Evolutionary conservation across 2,888 invertebrate species (phyloP).

Genomic region (Parnassius smintheus): DNA sequence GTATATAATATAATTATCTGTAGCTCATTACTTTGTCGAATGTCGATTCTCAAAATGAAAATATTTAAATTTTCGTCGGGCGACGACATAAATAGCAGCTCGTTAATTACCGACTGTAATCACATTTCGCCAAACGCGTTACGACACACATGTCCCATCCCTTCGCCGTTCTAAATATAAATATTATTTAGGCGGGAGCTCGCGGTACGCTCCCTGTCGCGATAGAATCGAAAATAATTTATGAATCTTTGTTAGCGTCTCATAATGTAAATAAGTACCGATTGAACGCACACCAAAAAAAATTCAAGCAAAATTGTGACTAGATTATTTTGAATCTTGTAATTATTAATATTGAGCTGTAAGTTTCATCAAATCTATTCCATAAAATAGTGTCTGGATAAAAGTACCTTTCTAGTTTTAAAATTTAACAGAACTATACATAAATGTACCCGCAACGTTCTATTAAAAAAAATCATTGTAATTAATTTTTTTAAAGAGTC

Average conservation of each 20-base stretch:
- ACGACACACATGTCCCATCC: conserved; percentile 80
- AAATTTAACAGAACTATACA: no score
- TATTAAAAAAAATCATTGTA: no score
- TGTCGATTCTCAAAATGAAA: conserved; percentile 45
- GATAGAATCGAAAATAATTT: conserved; percentile 71
- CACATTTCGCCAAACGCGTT: conserved; percentile 81
- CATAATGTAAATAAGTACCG: conserved; percentile 17
- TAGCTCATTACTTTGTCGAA: conserved; percentile 38
- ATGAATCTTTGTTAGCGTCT: conserved; percentile 55
- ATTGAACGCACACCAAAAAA: conserved; percentile 1
- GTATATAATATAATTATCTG: conserved; percentile 22
- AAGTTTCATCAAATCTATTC: no score
- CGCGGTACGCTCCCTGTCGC: conserved; percentile 67
- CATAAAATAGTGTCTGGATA: no score
- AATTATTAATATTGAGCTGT: no score
- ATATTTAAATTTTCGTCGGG: conserved; percentile 56
- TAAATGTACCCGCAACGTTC: no score
- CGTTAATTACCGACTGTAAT: conserved; percentile 79
- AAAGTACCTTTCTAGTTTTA: no score
- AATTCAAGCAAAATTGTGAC: no score
- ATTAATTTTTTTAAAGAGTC: no score
- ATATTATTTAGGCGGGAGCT: conserved; percentile 73
- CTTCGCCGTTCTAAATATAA: conserved; percentile 79
- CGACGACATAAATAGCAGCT: conserved; percentile 67
- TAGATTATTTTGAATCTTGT: no score